Evolutionary conservation across 2,888 invertebrate genomes (phyloP).

Genomic region (Hypolimnas misippus): DNA sequence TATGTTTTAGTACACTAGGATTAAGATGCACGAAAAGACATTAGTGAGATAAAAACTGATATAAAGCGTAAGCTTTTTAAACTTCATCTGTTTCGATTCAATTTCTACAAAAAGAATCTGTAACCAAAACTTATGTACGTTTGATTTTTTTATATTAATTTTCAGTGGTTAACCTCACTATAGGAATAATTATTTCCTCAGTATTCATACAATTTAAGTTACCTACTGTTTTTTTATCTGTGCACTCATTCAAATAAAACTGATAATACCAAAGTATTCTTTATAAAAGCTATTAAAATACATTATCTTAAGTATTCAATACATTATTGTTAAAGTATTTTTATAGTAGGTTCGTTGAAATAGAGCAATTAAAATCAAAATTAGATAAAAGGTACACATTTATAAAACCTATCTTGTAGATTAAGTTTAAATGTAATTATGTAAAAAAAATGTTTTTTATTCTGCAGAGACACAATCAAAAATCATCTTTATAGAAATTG

Average conservation of each 20-base stretch:
- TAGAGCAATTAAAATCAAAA: conserved; percentile 12
- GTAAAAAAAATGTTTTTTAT: conserved; percentile 1
- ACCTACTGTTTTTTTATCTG: neutral
- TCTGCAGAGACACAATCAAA: neutral
- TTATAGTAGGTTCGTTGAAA: conserved; percentile 17
- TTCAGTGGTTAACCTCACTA: too few relatives aligned
- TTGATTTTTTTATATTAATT: neutral
- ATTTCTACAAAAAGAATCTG: neutral
- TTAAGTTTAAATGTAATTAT: conserved; percentile 9
- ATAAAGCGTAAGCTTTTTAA: conserved; percentile 18
- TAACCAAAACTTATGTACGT: too few relatives aligned
- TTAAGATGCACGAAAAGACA: conserved; percentile 73
- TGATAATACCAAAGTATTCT: conserved; percentile 7
- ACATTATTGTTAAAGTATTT: conserved; percentile 19
- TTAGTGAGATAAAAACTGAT: conserved; percentile 69
- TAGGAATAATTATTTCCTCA: neutral
- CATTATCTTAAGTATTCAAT: conserved; percentile 7
- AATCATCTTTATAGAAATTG: neutral
- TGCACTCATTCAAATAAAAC: neutral
- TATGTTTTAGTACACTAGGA: conserved; percentile 29
- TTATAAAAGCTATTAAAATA: neutral
- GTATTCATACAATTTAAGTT: neutral
- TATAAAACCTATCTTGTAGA: neutral
- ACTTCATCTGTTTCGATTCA: neutral
- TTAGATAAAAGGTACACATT: conserved; percentile 4